Conservation (phyloP, 35 echinoderm and acorn worm species). For the Strongylocentrotus purpuratus region DNA sequence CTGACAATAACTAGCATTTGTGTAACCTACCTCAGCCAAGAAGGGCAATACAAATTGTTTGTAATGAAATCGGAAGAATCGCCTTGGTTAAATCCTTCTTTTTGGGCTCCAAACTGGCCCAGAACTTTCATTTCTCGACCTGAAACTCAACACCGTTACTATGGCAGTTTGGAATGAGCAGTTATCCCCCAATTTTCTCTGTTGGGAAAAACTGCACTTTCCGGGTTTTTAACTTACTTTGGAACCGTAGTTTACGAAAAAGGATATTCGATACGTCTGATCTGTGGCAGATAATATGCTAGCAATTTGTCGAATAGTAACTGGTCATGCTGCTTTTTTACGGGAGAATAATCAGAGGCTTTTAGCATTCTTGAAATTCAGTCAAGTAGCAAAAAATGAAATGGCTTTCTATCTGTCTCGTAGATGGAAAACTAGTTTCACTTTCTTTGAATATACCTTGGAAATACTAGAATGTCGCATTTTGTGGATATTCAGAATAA, state of each 20-base stretch:
- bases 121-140: not conserved
- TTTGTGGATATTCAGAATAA: not conserved
- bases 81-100: not conserved
- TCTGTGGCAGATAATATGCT: not conserved
- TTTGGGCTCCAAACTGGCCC: not conserved
- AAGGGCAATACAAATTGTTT: not conserved
- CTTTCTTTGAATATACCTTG: not conserved
- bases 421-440: not conserved
- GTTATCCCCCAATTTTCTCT: not conserved
- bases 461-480: not conserved
- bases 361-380: conserved; percentile 13
- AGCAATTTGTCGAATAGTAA: not conserved
- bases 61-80: not conserved
- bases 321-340: not conserved
- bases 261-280: not conserved
- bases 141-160: not conserved
- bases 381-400: not conserved
- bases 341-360: not conserved
- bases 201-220: conserved; percentile 1
- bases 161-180: not conserved
- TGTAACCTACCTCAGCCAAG: no score
- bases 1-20: no score
- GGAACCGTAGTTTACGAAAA: not conserved
- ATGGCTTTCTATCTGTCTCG: not conserved
- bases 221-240: not conserved